Base-by-base conservation (phyloP, 1,140 invertebrate species). In the Cotesia glomerata region DNA sequence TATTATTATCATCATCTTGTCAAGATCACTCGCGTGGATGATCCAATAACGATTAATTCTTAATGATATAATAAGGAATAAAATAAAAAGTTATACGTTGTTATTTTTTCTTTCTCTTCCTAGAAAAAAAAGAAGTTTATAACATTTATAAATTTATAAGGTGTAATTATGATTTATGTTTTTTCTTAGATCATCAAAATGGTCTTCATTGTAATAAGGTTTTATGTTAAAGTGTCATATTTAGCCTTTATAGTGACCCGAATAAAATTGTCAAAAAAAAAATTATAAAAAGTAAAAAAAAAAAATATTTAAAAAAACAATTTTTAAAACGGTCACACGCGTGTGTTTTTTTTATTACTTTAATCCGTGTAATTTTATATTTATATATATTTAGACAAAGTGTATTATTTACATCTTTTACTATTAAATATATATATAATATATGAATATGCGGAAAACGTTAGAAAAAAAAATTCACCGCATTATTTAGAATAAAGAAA, bases 131-230 rank as follows among this genome's bases (percentile, higher is more conserved):
- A 49, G 36, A 75, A 75, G 71, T 82, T 82, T 83, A 78, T 82
- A 83, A 84, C 79, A 83, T 84, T 85, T 83, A 85, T 84, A 85
- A 84, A 85, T 84, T 85, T 84, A 78, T 84, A 85, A 84, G 78
- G 75, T 84, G 81, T 85, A 84, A 84, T 84, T 84, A 85, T 77
- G 77, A 73, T 77, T 83, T 79, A 79, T 65, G 63, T 82, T 74
- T 80, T 39, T 80, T 78, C 77, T 81, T 71, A 78, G 78, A 75
- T 75, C 72, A 66, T 74, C 32, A 74, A 76, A 65, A 75, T 76
- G 80, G 77, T 83, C 76, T 75, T 80, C 74, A 78, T 79, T 77
- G 74, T 80, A 70, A 77, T 79, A 84, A 83, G 78, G 74, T 79
- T 82, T 84, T 84, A 79, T 77, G 78, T 84, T 83, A 78, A 82